Percentiles rank a stretch among this genome's conserved stretches.
Conservation (phyloP, 2,888 invertebrate species). For the Boloria euphrosyne region DNA sequence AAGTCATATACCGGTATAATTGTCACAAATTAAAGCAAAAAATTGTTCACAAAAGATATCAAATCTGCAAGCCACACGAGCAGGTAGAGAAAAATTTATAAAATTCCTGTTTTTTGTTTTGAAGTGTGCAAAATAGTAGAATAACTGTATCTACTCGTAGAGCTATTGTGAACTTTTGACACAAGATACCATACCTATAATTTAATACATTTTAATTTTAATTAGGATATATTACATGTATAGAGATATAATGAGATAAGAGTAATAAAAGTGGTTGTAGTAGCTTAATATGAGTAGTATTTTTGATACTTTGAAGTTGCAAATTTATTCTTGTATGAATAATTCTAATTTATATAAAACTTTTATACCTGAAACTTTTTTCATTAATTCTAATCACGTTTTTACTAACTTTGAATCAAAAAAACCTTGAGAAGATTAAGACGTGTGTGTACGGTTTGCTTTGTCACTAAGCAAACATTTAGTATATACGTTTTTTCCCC, state of each 20-base stretch:
- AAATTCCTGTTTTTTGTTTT: slow-evolving; percentile 60
- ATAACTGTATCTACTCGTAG: slow-evolving; percentile 64
- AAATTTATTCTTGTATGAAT: no score
- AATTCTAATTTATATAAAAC: no score
- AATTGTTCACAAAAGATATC: slow-evolving; percentile 76
- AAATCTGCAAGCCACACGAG: slow-evolving; percentile 83
- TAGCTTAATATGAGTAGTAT: no score
- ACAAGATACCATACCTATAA: not conserved
- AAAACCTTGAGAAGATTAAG: slow-evolving; percentile 44
- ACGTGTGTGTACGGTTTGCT: slow-evolving; percentile 52
- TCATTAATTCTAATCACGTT: not conserved
- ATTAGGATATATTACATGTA: not conserved
- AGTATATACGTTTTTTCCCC: slow-evolving; percentile 59
- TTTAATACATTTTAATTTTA: not conserved
- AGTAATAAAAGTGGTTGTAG: no score
- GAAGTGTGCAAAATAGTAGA: slow-evolving; percentile 75
- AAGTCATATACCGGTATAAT: slow-evolving; percentile 82
- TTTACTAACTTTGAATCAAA: slow-evolving; percentile 44
- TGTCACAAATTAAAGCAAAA: slow-evolving; percentile 83
- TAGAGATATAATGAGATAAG: not conserved
- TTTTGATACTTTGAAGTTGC: no score
- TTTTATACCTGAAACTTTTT: slow-evolving; percentile 1
- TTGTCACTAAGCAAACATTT: slow-evolving; percentile 75
- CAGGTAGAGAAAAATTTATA: slow-evolving; percentile 75
- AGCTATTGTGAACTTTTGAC: slow-evolving; percentile 13